Conservation (phyloP, 2,113 vertebrate genomes). For the Pithys albifrons region DNA sequence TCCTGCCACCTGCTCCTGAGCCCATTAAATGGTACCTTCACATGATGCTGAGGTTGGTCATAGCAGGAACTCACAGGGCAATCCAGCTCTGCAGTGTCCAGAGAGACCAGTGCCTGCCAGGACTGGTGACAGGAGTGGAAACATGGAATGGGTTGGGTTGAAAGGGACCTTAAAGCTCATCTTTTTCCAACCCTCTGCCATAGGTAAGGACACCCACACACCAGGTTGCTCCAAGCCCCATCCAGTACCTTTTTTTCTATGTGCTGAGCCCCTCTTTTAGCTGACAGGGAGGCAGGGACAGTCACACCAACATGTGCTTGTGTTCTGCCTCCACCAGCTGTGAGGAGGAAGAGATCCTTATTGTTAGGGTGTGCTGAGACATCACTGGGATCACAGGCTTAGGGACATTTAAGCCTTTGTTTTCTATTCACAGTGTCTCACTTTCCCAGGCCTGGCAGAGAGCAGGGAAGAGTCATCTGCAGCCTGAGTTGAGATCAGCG, state of each 20-base stretch:
- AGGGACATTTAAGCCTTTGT: conserved; percentile 4
- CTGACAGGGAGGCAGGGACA: not conserved
- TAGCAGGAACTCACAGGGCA: not conserved
- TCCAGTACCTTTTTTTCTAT: not conserved
- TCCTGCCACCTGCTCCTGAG: not conserved
- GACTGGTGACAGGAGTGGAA: not conserved
- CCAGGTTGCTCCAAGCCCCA: not conserved
- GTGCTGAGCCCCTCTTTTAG: not conserved
- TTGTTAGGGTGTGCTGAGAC: conserved; percentile 3
- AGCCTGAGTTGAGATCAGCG: not conserved
- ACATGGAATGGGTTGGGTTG: not conserved
- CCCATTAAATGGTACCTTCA: not conserved
- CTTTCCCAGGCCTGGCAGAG: conserved; percentile 31
- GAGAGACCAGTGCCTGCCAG: not conserved
- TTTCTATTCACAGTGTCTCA: not conserved
- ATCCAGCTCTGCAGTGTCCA: not conserved
- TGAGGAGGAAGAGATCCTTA: conserved; percentile 21
- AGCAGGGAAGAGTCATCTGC: not conserved
- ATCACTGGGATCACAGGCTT: not conserved
- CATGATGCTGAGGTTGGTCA: not conserved
- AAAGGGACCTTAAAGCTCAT: not conserved
- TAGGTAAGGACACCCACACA: not conserved
- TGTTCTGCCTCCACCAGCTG: conserved; percentile 18
- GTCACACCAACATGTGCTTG: not conserved
- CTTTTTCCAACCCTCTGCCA: not conserved